Conservation (phyloP, 2,797 vertebrate species). For the Bucorvus abyssinicus region DNA sequence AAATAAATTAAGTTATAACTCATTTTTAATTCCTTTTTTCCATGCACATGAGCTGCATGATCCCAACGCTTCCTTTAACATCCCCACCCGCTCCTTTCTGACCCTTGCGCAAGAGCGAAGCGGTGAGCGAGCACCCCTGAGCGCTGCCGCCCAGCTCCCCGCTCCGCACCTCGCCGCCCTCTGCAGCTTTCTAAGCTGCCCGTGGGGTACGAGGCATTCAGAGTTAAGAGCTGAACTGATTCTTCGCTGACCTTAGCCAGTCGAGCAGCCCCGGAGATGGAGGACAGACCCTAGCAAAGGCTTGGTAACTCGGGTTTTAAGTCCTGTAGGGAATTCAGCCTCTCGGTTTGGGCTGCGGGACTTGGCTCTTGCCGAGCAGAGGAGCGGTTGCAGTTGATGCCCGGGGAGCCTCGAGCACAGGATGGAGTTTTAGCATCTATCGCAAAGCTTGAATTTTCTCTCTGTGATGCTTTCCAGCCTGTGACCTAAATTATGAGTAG, state of each 20-base stretch:
- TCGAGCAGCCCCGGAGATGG: background rate
- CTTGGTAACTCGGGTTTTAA: background rate
- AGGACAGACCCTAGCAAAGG: background rate
- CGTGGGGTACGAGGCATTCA: background rate
- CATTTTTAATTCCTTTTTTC: background rate
- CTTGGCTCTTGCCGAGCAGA: background rate
- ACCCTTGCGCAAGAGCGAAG: background rate
- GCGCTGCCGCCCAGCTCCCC: background rate
- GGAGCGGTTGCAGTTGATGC: background rate
- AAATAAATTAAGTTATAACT: too few species aligned
- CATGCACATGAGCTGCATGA: background rate
- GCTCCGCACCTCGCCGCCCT: accelerated
- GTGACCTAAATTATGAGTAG: constrained; percentile 15
- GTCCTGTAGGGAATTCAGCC: background rate
- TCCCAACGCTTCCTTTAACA: background rate
- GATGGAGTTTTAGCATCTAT: background rate
- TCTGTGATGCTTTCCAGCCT: background rate
- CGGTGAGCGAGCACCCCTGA: background rate
- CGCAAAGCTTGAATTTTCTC: background rate
- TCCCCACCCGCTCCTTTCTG: background rate
- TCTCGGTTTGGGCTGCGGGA: background rate
- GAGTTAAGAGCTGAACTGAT: background rate
- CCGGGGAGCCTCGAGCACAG: background rate
- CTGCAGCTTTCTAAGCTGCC: background rate
- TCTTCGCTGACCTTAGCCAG: background rate